These are phyloP conservation scores for Monochamus saltuarius DNA, from an alignment of 1,140 invertebrate genomes.

Conservation along the genomic window DNA sequence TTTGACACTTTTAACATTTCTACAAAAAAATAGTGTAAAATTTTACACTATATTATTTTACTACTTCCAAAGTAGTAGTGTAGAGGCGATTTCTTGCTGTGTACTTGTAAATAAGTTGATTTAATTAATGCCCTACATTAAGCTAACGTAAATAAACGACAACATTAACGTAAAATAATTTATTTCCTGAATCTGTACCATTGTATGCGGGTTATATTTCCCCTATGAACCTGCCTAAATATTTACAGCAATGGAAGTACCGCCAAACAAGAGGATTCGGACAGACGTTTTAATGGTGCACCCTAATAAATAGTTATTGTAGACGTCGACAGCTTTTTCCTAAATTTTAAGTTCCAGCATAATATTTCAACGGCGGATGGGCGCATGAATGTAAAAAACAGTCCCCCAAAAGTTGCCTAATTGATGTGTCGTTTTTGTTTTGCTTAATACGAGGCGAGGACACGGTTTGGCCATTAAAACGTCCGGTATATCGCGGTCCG, in stretches of 20 bases:
- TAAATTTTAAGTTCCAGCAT: conserved; percentile 13
- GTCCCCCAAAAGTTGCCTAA: conserved; percentile 47
- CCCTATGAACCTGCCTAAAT: no score
- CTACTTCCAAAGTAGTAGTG: no score
- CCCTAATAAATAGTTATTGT: neutral
- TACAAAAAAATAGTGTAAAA: no score
- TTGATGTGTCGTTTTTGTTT: conserved; percentile 53
- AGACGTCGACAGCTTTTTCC: conserved; percentile 1
- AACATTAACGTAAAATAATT: no score
- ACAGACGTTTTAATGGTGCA: neutral
- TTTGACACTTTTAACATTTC: no score
- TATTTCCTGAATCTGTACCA: no score
- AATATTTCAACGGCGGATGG: conserved; percentile 20
- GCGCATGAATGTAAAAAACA: conserved; percentile 30
- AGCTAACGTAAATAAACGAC: no score
- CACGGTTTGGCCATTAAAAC: conserved; percentile 52
- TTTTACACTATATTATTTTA: no score
- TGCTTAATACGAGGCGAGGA: conserved; percentile 49
- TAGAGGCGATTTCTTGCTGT: no score
- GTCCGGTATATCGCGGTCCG: conserved; percentile 49
- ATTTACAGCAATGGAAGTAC: neutral
- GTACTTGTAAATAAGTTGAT: no score
- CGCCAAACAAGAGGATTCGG: neutral
- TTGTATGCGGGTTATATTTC: no score
- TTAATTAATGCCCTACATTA: no score